These are phyloP conservation scores for Solenodon paradoxus DNA, from an alignment of 2,113 vertebrate genomes.

Conservation along the genomic window DNA sequence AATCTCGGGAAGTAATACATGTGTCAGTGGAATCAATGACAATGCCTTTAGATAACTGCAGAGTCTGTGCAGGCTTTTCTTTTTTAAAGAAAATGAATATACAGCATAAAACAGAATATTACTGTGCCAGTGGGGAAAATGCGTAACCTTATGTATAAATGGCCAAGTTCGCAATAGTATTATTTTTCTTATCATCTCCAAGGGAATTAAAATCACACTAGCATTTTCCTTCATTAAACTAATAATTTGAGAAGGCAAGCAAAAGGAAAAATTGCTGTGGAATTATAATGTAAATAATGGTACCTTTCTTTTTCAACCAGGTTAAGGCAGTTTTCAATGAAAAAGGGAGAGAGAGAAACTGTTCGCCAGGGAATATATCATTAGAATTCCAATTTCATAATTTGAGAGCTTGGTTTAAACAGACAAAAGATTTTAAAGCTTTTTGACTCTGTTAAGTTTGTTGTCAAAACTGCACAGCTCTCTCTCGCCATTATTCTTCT, in stretches of 20 bases:
- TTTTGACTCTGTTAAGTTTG: slow-evolving; percentile 65
- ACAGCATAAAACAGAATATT: neutral
- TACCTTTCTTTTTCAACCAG: slow-evolving; percentile 20
- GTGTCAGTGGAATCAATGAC: neutral
- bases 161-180: neutral
- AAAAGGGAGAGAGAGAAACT: neutral
- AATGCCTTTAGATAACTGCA: neutral
- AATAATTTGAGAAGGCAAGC: slow-evolving; percentile 54
- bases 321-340: neutral
- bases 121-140: neutral
- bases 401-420: slow-evolving; percentile 75
- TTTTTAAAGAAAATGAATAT: neutral
- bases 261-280: neutral
- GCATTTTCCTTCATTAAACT: slow-evolving; percentile 50
- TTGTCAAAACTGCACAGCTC: slow-evolving; percentile 66
- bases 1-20: too few species aligned
- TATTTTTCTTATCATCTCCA: neutral
- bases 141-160: neutral
- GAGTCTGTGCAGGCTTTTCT: neutral
- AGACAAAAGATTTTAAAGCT: slow-evolving; percentile 73
- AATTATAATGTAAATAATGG: slow-evolving; percentile 22
- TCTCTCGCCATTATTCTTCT: neutral
- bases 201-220: slow-evolving; percentile 49
- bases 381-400: slow-evolving; percentile 80
- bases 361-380: slow-evolving; percentile 32